Evolutionary conservation across 2,113 vertebrate genomes (phyloP), one percentile per base, ranked within the genome.

Genomic region (Pomatostomus ruficeps): DNA sequence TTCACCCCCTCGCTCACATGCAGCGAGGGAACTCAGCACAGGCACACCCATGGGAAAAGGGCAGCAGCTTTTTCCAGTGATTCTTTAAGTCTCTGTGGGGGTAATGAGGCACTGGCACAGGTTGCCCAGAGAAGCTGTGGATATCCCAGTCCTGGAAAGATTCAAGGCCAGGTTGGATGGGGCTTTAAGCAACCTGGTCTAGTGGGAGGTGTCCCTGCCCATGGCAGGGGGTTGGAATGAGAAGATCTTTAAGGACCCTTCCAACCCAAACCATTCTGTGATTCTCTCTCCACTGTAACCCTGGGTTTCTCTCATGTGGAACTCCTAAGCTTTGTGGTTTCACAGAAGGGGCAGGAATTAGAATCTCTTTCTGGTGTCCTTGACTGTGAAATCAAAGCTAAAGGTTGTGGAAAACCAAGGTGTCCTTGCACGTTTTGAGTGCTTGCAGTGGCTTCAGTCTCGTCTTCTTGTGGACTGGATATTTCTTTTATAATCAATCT

Each of bases 401-500:
- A 80, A 82, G 82, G 5, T 3, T 55, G 14, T 51, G 48, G 36
- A 57, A 89, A 83, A 33, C 19, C 11, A 88, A 75, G 36, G 10
- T 81, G 58, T 52, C 29, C 40, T 89, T 93, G 40, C 10, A 21
- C 3, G 4, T 65, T 66, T 59, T 58, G 19, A 38, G 25, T 63
- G 11, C 5, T 62, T 78, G 33, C 20, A 49, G 46, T 46, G 24
- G 9, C 31, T 85, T 86, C 85, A 73, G 22, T 8, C n/a, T 59
- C 49, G 42, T 86, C 43, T 51, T 83, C 21, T 85, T 66, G 38
- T 2, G 11, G 51, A 57, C 43, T 66, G 16, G 51, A 20, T 94
- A 81, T 86, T 85, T 92, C 42, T 65, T 66, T 85, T 35, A 28
- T 61, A 93, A 81, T 94, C 85, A 77, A 45, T 97, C 80, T 83